Evolutionary conservation across 2,888 invertebrate genomes (phyloP).

Genomic region (Alloscopus bannaensis): DNA sequence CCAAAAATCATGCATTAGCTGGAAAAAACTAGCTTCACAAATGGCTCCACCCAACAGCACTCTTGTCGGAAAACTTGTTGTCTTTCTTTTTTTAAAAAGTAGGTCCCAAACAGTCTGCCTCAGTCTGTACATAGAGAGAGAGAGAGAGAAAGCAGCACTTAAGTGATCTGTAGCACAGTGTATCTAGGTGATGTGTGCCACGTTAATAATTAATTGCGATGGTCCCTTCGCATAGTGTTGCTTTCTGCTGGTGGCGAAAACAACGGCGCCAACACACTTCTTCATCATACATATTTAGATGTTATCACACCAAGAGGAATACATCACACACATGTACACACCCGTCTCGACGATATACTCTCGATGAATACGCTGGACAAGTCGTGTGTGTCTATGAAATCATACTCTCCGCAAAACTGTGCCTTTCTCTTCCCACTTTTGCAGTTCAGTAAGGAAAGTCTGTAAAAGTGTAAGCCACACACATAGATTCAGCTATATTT

Average conservation of each 20-base stretch:
- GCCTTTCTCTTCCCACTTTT: not conserved
- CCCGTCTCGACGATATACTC: no score
- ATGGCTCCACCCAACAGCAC: no score
- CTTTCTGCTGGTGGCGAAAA: slow-evolving; percentile 11
- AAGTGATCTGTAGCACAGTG: slow-evolving; percentile 20
- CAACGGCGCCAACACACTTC: not conserved
- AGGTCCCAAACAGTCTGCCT: no score
- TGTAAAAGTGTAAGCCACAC: not conserved
- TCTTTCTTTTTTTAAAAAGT: no score
- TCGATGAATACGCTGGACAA: no score
- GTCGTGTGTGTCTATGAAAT: no score
- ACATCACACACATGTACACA: not conserved
- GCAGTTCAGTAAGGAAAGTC: not conserved
- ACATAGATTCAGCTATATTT: no score
- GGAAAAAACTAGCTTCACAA: no score
- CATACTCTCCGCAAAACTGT: no score
- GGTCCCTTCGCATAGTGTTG: slow-evolving; percentile 21
- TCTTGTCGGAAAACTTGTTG: no score
- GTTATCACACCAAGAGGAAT: not conserved
- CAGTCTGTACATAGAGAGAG: no score
- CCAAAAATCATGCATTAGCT: no score
- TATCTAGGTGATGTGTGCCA: slow-evolving; percentile 19
- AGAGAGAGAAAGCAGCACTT: slow-evolving; percentile 24
- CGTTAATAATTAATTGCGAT: slow-evolving; percentile 50
- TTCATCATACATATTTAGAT: not conserved